Conservation (phyloP, 2,888 invertebrate species). For the Mystacides longicornis region DNA sequence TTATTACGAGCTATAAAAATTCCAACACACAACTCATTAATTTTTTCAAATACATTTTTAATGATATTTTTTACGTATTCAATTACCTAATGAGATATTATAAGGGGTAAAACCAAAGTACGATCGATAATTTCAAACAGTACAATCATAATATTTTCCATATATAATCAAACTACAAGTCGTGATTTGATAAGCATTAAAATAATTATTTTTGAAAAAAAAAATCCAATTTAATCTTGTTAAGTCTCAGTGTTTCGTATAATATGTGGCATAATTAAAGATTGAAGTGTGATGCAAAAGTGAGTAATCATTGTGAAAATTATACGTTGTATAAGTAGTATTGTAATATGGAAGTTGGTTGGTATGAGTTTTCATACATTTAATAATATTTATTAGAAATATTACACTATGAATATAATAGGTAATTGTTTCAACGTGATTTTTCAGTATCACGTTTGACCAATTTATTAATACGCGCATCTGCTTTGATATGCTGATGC, state of each 20-base stretch:
- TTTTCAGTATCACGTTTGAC: conserved; percentile 14
- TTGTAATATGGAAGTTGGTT: neutral
- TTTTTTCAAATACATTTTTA: too few species aligned
- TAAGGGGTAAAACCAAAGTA: too few species aligned
- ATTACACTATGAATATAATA: neutral
- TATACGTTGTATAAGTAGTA: neutral
- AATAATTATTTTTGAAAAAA: neutral
- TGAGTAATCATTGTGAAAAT: neutral
- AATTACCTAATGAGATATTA: too few species aligned
- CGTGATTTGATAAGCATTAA: neutral
- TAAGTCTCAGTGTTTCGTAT: neutral
- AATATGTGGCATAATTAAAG: neutral
- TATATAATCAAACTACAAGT: too few species aligned
- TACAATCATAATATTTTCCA: too few species aligned
- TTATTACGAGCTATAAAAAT: too few species aligned
- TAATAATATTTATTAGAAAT: neutral
- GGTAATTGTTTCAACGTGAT: conserved; percentile 15
- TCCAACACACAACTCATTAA: too few species aligned
- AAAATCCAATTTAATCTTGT: neutral
- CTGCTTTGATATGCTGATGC: too few species aligned
- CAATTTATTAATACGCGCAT: conserved; percentile 10
- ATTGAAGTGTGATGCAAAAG: conserved; percentile 2
- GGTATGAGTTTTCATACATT: neutral
- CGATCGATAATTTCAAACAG: too few species aligned
- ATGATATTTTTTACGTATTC: too few species aligned